A percentile compares a stretch with the other conserved stretches of the same genome.
phyloP scores from a whole-genome alignment of 2,797 vertebrate genomes.

The Potorous gilbertii region DNA sequence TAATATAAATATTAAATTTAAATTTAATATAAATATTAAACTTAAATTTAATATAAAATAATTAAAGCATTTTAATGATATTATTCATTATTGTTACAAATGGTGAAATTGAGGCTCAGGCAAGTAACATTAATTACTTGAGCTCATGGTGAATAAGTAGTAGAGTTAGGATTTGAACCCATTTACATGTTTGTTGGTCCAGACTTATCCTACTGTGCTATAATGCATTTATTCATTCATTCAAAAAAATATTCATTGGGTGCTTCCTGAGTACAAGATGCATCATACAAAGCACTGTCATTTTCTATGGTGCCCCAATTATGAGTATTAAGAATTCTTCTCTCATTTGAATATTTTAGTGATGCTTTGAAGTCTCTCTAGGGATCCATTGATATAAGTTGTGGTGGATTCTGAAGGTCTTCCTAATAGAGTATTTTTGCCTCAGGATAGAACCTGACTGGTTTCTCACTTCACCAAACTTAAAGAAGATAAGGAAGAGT shows the following conservation, averaged over 20 bases:
- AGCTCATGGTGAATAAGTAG: neutral
- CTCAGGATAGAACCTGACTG: neutral
- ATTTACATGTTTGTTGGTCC: neutral
- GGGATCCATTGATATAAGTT: neutral
- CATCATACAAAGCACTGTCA: neutral
- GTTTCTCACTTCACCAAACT: conserved; percentile 26
- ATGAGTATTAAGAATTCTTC: conserved; percentile 5
- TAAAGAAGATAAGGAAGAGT: neutral
- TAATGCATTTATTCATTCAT: neutral
- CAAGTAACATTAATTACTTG: neutral
- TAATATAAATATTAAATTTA: neutral
- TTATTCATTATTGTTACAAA: neutral
- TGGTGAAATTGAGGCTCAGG: neutral
- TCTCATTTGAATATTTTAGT: neutral
- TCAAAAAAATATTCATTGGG: conserved; percentile 16
- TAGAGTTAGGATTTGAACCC: neutral
- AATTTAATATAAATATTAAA: too few species aligned
- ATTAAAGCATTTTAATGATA: neutral
- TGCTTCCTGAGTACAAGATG: neutral
- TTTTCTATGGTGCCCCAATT: conserved; percentile 14
- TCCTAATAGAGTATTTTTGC: neutral
- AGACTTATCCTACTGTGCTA: neutral
- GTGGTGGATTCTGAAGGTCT: neutral
- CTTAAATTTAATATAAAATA: neutral
- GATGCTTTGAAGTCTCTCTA: neutral